Percentiles rank a stretch among this genome's conserved stretches.
Evolutionary conservation across 2,113 vertebrate species (phyloP).

Genomic region (Hassar affinis): DNA sequence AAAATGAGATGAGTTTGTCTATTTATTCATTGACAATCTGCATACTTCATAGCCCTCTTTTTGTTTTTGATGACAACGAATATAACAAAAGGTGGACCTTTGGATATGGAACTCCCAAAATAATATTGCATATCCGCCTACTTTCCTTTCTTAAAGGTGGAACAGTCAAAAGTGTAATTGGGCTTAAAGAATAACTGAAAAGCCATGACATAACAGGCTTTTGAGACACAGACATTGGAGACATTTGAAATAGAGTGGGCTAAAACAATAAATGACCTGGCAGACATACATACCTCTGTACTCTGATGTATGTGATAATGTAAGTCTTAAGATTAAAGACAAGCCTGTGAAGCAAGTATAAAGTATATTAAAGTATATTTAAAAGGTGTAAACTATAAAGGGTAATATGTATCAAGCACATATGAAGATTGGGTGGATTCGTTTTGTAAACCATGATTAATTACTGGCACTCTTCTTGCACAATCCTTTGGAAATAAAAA

Average conservation of each 20-base stretch:
- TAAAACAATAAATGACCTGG: too few relatives aligned
- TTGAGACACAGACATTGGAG: too few relatives aligned
- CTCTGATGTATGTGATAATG: too few relatives aligned
- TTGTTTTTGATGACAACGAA: not conserved
- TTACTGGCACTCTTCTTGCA: not conserved
- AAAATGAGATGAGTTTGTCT: not conserved
- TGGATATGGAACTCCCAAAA: not conserved
- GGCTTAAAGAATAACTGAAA: not conserved
- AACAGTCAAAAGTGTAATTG: not conserved
- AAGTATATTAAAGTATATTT: not conserved
- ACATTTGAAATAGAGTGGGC: too few relatives aligned
- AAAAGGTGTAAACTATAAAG: not conserved
- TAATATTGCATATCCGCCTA: rapidly evolving
- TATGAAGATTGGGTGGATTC: not conserved
- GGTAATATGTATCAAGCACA: not conserved
- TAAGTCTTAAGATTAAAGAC: not conserved
- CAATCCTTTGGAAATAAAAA: not conserved
- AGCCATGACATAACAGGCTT: not conserved
- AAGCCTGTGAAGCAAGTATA: not conserved
- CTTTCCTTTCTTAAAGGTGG: not conserved
- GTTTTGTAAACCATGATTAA: not conserved
- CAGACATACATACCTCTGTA: too few relatives aligned
- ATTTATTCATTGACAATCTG: not conserved
- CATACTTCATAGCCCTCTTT: not conserved
- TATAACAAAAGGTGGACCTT: not conserved